Base-by-base conservation (phyloP, 2,888 invertebrate species). In the Parnassius apollo region DNA sequence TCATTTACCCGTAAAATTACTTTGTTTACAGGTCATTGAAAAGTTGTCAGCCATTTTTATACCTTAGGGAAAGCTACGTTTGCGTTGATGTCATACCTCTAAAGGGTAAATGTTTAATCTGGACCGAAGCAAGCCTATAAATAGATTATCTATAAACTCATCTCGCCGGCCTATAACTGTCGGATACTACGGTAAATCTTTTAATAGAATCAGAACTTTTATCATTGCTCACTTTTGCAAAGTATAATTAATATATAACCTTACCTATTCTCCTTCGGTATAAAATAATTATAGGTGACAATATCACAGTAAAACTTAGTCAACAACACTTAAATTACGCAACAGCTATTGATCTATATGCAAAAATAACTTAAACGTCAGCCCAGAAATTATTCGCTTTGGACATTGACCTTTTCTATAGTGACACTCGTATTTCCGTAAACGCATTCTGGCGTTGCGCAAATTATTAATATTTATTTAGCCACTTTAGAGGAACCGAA, bases 81-180 rank as follows among this genome's bases (percentile, higher is more conserved):
- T 50, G 59, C 46, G 51, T 45, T 49, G 51, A 51, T 57, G 13
- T 42, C 57, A 53, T 42, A 13, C 42, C 48, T 35, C 46, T 48
- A 62, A 22, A 52, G 11, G 56, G 49, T 56, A 13, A 46, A 61
- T 52, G 59, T 59, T 54, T 66, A 66, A 68, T 68, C 68, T 69
- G 65, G 65, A 54, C 50, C 65, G 65, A 65, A 68, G 70, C 67
- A 59, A 65, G 68, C 69, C 74, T 77, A 77, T 76, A 76, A 80
- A 75, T 69, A 69, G 35, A 7, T 35, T 35, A 0, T 35, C 35
- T 70, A 72, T 73, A 71, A 74, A 71, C 69, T 74, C 74, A 74
- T 78, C 76, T 74, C 72, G 68, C 65, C 60, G 61, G 60, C 66
- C 71, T 77, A 78, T 77, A 77, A 79, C 75, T 69, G 77, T 56